Evolutionary conservation across 2,113 vertebrate genomes (phyloP).

Genomic region (Phyllopteryx taeniolatus): DNA sequence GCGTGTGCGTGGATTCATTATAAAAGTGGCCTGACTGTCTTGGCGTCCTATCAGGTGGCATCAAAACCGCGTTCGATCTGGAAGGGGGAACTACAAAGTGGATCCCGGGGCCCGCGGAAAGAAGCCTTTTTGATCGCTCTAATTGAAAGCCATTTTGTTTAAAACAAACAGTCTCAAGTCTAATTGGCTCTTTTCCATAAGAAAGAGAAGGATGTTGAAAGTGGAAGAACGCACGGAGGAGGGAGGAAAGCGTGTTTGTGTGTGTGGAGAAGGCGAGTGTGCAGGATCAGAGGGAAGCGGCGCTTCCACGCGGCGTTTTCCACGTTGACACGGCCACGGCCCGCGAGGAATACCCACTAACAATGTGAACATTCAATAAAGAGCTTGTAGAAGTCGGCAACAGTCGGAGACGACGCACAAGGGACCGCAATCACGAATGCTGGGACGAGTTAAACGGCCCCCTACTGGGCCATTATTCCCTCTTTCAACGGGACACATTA

Average conservation of each 20-base stretch:
- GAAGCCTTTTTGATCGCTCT: conserved; percentile 93
- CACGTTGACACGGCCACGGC: conserved; percentile 16
- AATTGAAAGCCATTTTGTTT: conserved; percentile 99
- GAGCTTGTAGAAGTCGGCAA: background rate
- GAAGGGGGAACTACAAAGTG: conserved; percentile 89
- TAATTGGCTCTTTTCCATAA: conserved; percentile 99
- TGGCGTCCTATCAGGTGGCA: conserved; percentile 91
- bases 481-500: conserved; percentile 15
- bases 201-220: conserved; percentile 99
- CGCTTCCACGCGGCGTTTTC: conserved; percentile 14
- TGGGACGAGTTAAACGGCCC: conserved; percentile 17
- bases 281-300: conserved; percentile 49
- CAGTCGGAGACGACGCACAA: conserved; percentile 24
- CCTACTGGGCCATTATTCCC: conserved; percentile 24
- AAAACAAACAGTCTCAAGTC: conserved; percentile 99
- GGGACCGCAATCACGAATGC: conserved; percentile 12
- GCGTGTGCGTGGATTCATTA: conserved; percentile 78
- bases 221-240: conserved; percentile 80
- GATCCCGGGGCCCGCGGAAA: conserved; percentile 86
- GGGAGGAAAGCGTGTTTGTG: conserved; percentile 28
- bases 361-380: conserved; percentile 19
- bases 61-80: conserved; percentile 86
- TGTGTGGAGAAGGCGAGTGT: conserved; percentile 4
- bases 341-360: conserved; percentile 20
- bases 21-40: conserved; percentile 82